Conservation (phyloP, 30 jellyfish, hydroid and myxozoan genomes). For the Pelagia noctiluca region DNA sequence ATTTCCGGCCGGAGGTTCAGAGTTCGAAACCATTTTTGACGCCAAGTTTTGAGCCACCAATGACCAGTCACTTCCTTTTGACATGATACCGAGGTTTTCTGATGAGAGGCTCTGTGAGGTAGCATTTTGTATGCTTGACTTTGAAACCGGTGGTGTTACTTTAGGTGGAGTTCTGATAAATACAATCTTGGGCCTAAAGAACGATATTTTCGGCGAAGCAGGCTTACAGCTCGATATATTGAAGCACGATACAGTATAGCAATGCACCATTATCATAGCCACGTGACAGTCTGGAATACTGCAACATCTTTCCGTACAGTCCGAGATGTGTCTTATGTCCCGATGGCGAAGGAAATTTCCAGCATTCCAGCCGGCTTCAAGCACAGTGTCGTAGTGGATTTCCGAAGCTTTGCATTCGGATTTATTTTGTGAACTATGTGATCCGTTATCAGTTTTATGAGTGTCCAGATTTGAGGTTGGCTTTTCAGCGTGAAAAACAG, state of each 20-base stretch:
- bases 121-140: too few species aligned
- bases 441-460: slow-evolving; percentile 16
- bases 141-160: too few species aligned
- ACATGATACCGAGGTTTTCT: too few species aligned
- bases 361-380: slow-evolving; percentile 92
- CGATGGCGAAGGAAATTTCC: slow-evolving; percentile 75
- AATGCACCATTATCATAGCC: slow-evolving; percentile 89
- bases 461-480: too few species aligned
- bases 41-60: too few species aligned
- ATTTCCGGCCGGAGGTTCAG: too few species aligned
- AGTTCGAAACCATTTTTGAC: too few species aligned
- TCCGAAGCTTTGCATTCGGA: slow-evolving; percentile 35
- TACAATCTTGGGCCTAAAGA: slow-evolving; percentile 78
- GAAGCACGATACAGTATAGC: slow-evolving; percentile 84
- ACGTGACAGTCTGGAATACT: slow-evolving; percentile 75
- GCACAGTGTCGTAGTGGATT: slow-evolving; percentile 50
- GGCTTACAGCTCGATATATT: slow-evolving; percentile 63
- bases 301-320: slow-evolving; percentile 82
- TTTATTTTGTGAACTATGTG: not conserved
- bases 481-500: not conserved
- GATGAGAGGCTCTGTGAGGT: too few species aligned
- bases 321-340: slow-evolving; percentile 63
- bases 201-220: slow-evolving; percentile 53
- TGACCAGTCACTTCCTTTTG: too few species aligned
- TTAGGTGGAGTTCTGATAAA: slow-evolving; percentile 71